Percentiles rank a stretch among this genome's conserved stretches.
phyloP scores from a whole-genome alignment of 2,797 vertebrate species.

The Pachyuromys duprasi region DNA sequence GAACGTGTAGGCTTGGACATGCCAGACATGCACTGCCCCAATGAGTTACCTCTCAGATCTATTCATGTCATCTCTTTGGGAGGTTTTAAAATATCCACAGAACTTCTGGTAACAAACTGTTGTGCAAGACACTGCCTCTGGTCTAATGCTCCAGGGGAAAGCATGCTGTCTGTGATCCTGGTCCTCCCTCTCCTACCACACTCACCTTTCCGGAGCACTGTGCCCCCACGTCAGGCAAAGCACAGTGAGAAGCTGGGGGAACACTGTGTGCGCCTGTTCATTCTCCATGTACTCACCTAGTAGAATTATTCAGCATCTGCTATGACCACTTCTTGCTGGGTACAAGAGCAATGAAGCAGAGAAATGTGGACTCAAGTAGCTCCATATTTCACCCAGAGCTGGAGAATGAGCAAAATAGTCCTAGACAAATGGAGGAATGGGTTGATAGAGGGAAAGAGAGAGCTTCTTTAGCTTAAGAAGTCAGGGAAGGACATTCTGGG shows the following conservation, averaged over 20 bases:
- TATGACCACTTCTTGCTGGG: not conserved
- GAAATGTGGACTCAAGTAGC: not conserved
- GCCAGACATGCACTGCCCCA: not conserved
- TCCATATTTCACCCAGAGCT: not conserved
- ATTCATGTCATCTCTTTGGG: not conserved
- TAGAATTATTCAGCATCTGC: not conserved
- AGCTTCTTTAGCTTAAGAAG: not conserved
- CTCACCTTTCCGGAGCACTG: not conserved
- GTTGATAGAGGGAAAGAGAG: not conserved
- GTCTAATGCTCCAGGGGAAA: not conserved
- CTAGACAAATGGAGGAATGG: not conserved
- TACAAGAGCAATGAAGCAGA: not conserved
- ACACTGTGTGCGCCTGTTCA: not conserved
- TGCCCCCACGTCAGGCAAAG: not conserved
- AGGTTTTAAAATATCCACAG: not conserved
- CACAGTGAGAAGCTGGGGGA: not conserved
- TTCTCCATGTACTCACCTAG: not conserved
- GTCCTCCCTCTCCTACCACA: not conserved
- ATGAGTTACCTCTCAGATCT: not conserved
- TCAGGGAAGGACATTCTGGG: not conserved
- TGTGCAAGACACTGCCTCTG: not conserved
- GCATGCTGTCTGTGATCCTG: not conserved
- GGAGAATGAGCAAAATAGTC: not conserved
- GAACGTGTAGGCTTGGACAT: not conserved
- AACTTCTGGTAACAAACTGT: not conserved